Base-by-base conservation (phyloP, 2,797 vertebrate genomes). In the Erethizon dorsatum region DNA sequence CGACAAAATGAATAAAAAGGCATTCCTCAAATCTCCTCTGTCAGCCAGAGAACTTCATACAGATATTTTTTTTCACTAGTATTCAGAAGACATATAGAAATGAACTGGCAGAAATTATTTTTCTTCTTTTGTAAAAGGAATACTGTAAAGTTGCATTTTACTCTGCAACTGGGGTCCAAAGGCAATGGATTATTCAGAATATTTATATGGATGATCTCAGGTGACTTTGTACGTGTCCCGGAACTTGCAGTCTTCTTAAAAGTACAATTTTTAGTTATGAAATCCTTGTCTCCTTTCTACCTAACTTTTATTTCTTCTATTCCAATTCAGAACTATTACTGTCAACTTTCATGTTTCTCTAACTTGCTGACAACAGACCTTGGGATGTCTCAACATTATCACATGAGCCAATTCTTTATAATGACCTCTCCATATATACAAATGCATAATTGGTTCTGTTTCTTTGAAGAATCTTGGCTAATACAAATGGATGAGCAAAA, bases 111-210 rank as follows among this genome's bases (percentile, higher is more conserved):
- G 33, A 82, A 83, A 90, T 83, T 78, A 88, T 65, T 65, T 82
- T 90, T 75, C 52, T 91, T 37, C n/a, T 69, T 90, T 84, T 75
- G 5, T 75, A 92, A 92, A 90, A 97, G 41, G 37, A 84, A 90
- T 73, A 86, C 1, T 26, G 0, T 67, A 75, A 28, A 78, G 22
- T 50, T 80, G 10, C 26, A 95, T 33, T 91, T 91, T 90, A 73
- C 18, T 82, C 26, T 69, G 20, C 95, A 52, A 79, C 0, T 95
- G 52, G 56, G 33, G 67, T 78, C 8, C 50, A 91, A 91, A 71
- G 22, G 9, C 47, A 91, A 26, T 83, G 26, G 5, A 78, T 73
- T 80, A 92, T n/a, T 31, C 56, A 45, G 92, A 94, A 95, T 83
- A 82, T 52, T 77, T 26, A 77, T 28, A 77, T 28, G 73, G 45